phyloP scores from a whole-genome alignment of 1,140 invertebrate genomes.

The Cecropterus lyciades region DNA sequence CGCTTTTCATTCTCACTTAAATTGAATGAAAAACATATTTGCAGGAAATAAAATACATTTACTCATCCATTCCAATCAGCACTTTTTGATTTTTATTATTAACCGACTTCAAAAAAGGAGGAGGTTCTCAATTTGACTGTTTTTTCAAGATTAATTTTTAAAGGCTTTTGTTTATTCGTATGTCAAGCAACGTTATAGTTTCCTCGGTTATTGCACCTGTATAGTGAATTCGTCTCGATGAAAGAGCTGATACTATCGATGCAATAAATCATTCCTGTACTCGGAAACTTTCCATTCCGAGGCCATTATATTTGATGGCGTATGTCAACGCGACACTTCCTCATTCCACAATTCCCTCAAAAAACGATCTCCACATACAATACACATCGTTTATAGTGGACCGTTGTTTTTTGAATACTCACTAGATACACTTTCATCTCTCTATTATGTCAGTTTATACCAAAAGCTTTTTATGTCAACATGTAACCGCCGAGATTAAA shows the following conservation, averaged over 20 bases:
- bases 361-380: slow-evolving; percentile 36
- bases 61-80: too few species aligned
- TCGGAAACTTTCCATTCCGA: slow-evolving; percentile 64
- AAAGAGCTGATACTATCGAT: slow-evolving; percentile 42
- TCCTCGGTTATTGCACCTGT: slow-evolving; percentile 13
- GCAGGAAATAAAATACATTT: too few species aligned
- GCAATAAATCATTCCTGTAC: slow-evolving; percentile 65
- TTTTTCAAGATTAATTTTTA: not conserved
- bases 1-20: too few species aligned
- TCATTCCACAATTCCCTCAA: slow-evolving; percentile 40
- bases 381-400: slow-evolving; percentile 23
- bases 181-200: slow-evolving; percentile 5
- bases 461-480: slow-evolving; percentile 27
- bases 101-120: too few species aligned
- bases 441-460: slow-evolving; percentile 28
- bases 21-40: too few species aligned
- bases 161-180: not conserved
- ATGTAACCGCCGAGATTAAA: slow-evolving; percentile 13
- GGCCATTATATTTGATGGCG: slow-evolving; percentile 64
- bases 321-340: slow-evolving; percentile 58
- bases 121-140: too few species aligned
- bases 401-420: slow-evolving; percentile 33
- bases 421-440: slow-evolving; percentile 25
- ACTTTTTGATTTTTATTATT: too few species aligned
- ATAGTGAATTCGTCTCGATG: slow-evolving; percentile 17